Percentiles rank a stretch among this genome's conserved stretches.
phyloP scores from a whole-genome alignment of 2,888 invertebrate genomes.

The Abrostola triplasia region DNA sequence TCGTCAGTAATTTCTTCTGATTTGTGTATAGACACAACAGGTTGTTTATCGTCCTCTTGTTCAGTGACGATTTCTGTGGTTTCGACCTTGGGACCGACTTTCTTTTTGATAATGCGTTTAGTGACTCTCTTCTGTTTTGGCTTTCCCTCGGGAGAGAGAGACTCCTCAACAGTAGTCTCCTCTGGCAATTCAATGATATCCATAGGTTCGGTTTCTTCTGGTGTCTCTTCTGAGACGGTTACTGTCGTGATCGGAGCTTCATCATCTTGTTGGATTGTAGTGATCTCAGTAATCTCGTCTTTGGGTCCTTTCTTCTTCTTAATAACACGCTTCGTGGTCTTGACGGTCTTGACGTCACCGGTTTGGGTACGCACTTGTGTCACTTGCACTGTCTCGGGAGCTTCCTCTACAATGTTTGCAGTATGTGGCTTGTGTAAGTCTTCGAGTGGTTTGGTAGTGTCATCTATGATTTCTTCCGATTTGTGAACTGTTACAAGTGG shows the following conservation, averaged over 20 bases:
- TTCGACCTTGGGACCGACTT: slow-evolving; percentile 68
- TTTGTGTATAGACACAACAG: background rate
- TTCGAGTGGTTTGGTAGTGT: slow-evolving; percentile 49
- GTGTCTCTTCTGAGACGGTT: slow-evolving; percentile 16
- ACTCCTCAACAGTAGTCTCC: slow-evolving; percentile 37
- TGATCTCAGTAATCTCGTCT: slow-evolving; percentile 51
- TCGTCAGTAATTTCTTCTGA: slow-evolving; percentile 8
- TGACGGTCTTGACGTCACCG: slow-evolving; percentile 58
- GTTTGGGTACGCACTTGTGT: slow-evolving; percentile 73
- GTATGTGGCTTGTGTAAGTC: slow-evolving; percentile 38
- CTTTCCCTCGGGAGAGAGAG: slow-evolving; percentile 53
- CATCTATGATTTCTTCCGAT: slow-evolving; percentile 8
- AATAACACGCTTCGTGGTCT: slow-evolving; percentile 77
- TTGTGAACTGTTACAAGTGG: slow-evolving; percentile 30
- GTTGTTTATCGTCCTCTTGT: slow-evolving; percentile 5
- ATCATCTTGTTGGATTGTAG: slow-evolving; percentile 21
- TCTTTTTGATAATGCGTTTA: slow-evolving; percentile 59
- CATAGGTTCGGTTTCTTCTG: slow-evolving; percentile 51
- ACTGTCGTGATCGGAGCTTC: background rate
- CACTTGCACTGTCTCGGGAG: slow-evolving; percentile 63
- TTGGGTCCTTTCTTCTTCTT: slow-evolving; percentile 57
- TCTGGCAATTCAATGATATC: slow-evolving; percentile 60
- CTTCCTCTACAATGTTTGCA: slow-evolving; percentile 64
- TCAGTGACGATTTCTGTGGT: slow-evolving; percentile 63
- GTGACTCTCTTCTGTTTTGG: slow-evolving; percentile 57